Evolutionary conservation across 2,888 invertebrate species (phyloP).

Genomic region (Eilema depressum): DNA sequence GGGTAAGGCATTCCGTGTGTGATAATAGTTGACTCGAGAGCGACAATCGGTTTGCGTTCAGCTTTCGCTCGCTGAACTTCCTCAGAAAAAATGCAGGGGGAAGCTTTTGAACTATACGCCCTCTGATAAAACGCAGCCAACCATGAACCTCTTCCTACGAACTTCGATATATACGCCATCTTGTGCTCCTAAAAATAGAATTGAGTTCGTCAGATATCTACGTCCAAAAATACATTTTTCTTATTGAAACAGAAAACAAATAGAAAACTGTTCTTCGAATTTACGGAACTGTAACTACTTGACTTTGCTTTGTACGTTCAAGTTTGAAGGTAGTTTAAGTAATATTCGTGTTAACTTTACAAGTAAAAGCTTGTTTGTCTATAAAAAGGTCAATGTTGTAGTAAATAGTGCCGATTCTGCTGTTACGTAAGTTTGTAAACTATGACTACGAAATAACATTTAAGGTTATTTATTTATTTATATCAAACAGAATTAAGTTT

Average conservation of each 20-base stretch:
- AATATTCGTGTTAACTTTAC: constrained; percentile 28
- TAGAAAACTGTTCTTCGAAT: not conserved
- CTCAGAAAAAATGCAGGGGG: constrained; percentile 80
- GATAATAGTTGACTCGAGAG: constrained; percentile 98
- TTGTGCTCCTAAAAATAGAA: constrained; percentile 61
- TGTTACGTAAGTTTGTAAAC: too few species aligned
- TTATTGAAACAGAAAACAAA: constrained; percentile 40
- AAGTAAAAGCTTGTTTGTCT: not conserved
- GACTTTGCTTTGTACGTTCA: constrained; percentile 32
- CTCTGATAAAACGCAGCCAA: constrained; percentile 53
- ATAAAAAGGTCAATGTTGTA: not conserved
- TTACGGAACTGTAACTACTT: not conserved
- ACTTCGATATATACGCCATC: constrained; percentile 71
- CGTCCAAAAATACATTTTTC: constrained; percentile 47
- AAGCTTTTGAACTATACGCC: constrained; percentile 52
- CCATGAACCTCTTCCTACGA: constrained; percentile 54
- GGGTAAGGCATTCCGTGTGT: constrained; percentile 99
- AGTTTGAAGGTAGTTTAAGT: constrained; percentile 39
- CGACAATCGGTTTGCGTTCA: constrained; percentile 92
- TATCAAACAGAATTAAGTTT: too few species aligned
- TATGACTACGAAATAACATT: too few species aligned
- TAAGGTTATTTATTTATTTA: too few species aligned
- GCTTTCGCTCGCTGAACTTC: constrained; percentile 90
- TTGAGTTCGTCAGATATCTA: constrained; percentile 52
- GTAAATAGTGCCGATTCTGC: not conserved